Evolutionary conservation across 1,140 invertebrate genomes (phyloP), one percentile per base, ranked within the genome.

Genomic region (Anagrus nilaparvatae): DNA sequence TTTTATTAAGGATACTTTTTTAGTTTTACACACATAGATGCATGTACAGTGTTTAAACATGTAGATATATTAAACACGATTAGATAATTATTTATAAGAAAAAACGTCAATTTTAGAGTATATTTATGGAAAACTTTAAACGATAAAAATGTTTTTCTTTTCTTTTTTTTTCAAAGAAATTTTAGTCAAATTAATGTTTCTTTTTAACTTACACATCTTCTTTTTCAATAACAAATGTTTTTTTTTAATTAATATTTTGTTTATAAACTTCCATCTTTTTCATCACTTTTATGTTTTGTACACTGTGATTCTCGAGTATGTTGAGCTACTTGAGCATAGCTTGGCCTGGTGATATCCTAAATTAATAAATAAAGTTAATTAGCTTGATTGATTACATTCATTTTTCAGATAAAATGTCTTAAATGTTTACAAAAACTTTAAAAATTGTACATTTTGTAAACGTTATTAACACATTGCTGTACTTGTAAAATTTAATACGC

Each of bases 281-380:
- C 57, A 40, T 63, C 59, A 49, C 51, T 58, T 71, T 71, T 64
- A 59, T 69, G 59, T 67, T 70, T 65, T 68, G 70, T 64, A 62
- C 65, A 67, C 56, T 55, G 56, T 52, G 62, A 55, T 51, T 78
- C 75, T 51, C 78, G 78, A 60, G 77, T 75, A 56, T 82, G 79
- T 55, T 84, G 82, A 48, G 84, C 83, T 60, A 87, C 84, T 73
- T 87, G 83, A 51, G 84, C 84, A 72, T 87, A 87, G 63, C 83
- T 86, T 58, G 85, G 73, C 62, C 79, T 72, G 48, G 73, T 73
- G 50, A 71, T 71, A 51, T 76, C 66, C 63, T 68, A 53, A 33
- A 36, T 27, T 47, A 43, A 45, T 29, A 50, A 45, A 41, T 25
- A 53, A 43, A 50, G n/a, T 48, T 42, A 24, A 29, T 40, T n/a